Evolutionary conservation across 2,113 vertebrate species (phyloP).

Genomic region (Callaeas wilsoni): DNA sequence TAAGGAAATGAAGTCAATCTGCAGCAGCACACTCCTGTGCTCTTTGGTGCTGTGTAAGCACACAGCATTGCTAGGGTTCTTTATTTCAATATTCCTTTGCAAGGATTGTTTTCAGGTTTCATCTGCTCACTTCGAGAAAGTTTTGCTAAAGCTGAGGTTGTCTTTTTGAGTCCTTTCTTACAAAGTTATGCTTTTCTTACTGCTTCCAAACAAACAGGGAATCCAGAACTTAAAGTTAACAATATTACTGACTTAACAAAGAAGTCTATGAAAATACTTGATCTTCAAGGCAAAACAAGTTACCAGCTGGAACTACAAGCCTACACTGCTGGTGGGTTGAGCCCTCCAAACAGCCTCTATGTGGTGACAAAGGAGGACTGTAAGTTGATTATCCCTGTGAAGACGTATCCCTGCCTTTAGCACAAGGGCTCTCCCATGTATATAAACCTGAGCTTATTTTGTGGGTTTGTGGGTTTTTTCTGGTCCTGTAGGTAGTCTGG

Average conservation of each 20-base stretch:
- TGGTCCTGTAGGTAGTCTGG: neutral
- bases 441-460: neutral
- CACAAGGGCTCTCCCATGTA: neutral
- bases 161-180: neutral
- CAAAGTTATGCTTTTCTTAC: neutral
- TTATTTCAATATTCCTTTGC: neutral
- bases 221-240: conserved; percentile 68
- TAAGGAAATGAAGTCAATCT: neutral
- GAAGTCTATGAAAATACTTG: conserved; percentile 71
- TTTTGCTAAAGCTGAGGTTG: neutral
- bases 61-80: neutral
- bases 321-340: conserved; percentile 72
- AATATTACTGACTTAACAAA: conserved; percentile 75
- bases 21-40: neutral
- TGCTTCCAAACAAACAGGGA: conserved; percentile 50
- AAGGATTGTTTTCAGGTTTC: neutral
- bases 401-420: neutral
- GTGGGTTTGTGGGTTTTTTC: neutral
- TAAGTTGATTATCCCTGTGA: conserved; percentile 40
- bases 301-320: conserved; percentile 74
- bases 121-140: neutral
- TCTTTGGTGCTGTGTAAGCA: neutral
- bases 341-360: conserved; percentile 69
- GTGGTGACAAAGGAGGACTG: conserved; percentile 79
- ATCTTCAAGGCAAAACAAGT: conserved; percentile 77